Conservation (phyloP, 2,113 vertebrate genomes). For the Paradisaea rubra region DNA sequence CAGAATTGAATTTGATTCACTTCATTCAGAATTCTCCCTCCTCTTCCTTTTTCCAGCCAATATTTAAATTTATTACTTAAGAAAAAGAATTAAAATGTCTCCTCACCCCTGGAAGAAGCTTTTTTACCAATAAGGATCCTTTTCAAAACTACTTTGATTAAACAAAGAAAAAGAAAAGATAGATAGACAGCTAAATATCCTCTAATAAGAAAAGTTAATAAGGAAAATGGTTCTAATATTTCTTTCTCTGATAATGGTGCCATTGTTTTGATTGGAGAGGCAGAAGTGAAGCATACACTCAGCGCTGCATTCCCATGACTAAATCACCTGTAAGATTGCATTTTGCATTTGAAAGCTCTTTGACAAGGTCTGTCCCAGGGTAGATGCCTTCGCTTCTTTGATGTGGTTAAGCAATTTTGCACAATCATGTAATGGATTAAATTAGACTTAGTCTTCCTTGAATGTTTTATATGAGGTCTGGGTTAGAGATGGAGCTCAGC, state of each 20-base stretch:
- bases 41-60: background rate
- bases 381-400: constrained; percentile 55
- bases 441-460: constrained; percentile 60
- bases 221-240: constrained; percentile 75
- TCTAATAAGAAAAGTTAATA: constrained; percentile 74
- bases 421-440: constrained; percentile 67
- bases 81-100: background rate
- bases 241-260: constrained; percentile 73
- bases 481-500: background rate
- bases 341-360: constrained; percentile 76
- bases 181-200: constrained; percentile 55
- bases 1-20: background rate
- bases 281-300: constrained; percentile 69
- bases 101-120: background rate
- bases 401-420: constrained; percentile 70
- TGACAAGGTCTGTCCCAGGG: constrained; percentile 59
- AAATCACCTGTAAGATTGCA: constrained; percentile 73
- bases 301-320: constrained; percentile 61
- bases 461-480: background rate
- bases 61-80: background rate
- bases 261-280: constrained; percentile 80
- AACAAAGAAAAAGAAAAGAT: constrained; percentile 51
- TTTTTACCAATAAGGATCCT: background rate
- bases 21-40: background rate
- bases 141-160: constrained; percentile 36